phyloP scores from a whole-genome alignment of 2,888 invertebrate genomes.

The Tetragonisca angustula region DNA sequence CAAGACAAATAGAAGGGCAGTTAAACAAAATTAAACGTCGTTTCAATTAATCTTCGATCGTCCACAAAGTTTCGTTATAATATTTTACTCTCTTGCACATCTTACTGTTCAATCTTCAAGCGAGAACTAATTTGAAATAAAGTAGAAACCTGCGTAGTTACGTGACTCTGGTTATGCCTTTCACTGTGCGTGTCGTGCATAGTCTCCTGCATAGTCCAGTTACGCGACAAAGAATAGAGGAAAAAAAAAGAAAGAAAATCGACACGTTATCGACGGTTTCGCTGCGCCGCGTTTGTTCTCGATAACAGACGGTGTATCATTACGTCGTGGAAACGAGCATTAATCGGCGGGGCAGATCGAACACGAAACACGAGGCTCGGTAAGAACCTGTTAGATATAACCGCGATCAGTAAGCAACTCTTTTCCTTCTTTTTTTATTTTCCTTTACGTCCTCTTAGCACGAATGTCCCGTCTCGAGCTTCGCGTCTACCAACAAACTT shows the following conservation, averaged over 20 bases:
- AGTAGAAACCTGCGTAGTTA: no score
- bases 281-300: background rate
- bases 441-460: slow-evolving; percentile 6
- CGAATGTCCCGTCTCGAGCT: slow-evolving; percentile 12
- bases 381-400: slow-evolving; percentile 16
- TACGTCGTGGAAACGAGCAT: background rate
- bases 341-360: slow-evolving; percentile 47
- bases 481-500: background rate
- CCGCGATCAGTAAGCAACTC: slow-evolving; percentile 16
- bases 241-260: background rate
- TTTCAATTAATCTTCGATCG: no score
- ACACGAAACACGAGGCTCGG: slow-evolving; percentile 28
- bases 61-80: no score
- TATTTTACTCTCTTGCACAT: no score
- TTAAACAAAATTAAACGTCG: no score
- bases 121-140: no score
- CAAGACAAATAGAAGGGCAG: no score
- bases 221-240: background rate
- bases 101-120: no score
- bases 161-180: no score
- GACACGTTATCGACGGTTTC: slow-evolving; percentile 32
- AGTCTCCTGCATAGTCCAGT: background rate
- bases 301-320: slow-evolving; percentile 27
- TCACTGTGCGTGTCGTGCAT: no score
- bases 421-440: background rate